Evolutionary conservation across 2,797 vertebrate genomes (phyloP).

Genomic region (Pantherophis vulpinus): DNA sequence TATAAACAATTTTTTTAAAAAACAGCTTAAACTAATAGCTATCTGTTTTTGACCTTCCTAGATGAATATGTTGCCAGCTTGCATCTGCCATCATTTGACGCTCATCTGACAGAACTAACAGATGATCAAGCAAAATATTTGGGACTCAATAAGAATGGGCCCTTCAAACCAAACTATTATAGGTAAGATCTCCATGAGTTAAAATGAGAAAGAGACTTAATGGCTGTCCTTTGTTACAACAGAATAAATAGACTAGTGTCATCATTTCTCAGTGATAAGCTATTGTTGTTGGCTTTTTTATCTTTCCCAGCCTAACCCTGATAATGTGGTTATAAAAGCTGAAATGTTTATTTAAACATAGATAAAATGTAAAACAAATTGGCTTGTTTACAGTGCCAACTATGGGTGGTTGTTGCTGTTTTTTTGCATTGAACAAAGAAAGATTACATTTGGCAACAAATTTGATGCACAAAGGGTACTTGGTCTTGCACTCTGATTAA

Average conservation of each 20-base stretch:
- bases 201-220: background rate
- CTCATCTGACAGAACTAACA: slow-evolving; percentile 89
- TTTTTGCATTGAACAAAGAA: background rate
- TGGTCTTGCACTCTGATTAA: slow-evolving; percentile 27
- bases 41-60: slow-evolving; percentile 55
- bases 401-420: background rate
- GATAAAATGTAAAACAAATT: accelerated
- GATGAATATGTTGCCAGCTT: slow-evolving; percentile 97
- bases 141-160: slow-evolving; percentile 94
- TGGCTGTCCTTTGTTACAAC: background rate
- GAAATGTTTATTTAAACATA: background rate
- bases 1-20: background rate
- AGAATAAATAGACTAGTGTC: background rate
- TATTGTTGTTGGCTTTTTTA: background rate
- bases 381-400: background rate
- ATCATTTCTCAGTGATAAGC: background rate
- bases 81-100: slow-evolving; percentile 92
- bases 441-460: background rate
- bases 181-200: slow-evolving; percentile 72
- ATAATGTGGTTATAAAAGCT: background rate
- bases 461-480: background rate
- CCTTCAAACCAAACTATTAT: slow-evolving; percentile 97
- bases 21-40: background rate
- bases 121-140: slow-evolving; percentile 95
- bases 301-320: background rate